Evolutionary conservation across 2,888 invertebrate genomes (phyloP).

Genomic region (Sphecodes monilicornis): DNA sequence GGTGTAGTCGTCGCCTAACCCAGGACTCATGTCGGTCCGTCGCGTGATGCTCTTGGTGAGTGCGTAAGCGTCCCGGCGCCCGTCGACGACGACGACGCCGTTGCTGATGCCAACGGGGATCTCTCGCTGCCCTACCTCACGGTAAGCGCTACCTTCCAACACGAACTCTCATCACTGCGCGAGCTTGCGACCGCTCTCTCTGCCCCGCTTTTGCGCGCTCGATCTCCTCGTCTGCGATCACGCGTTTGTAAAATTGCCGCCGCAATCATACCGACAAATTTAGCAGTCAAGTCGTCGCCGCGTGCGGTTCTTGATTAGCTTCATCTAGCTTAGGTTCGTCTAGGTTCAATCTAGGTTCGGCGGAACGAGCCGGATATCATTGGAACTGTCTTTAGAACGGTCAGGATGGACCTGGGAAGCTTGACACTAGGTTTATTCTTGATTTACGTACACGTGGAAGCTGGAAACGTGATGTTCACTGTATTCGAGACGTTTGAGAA

Average conservation of each 20-base stretch:
- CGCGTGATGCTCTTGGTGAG: conserved; percentile 54
- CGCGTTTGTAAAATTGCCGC: conserved; percentile 1
- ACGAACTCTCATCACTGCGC: conserved; percentile 15
- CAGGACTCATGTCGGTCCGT: conserved; percentile 27
- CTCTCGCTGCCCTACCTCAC: conserved; percentile 29
- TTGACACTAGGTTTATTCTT: neutral
- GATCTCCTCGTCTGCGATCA: neutral
- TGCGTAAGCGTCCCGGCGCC: conserved; percentile 53
- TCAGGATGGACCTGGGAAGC: neutral
- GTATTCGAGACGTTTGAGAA: neutral
- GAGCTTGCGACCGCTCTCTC: neutral
- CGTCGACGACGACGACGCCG: conserved; percentile 26
- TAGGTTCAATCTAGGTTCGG: neutral
- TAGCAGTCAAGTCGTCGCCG: too few species aligned
- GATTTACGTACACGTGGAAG: neutral
- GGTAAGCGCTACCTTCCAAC: conserved; percentile 57
- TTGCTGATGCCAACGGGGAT: conserved; percentile 31
- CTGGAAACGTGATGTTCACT: neutral
- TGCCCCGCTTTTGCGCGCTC: conserved; percentile 7
- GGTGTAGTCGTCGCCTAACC: conserved; percentile 28
- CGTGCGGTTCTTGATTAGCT: neutral
- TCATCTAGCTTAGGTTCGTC: neutral
- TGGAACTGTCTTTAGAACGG: neutral
- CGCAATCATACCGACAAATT: neutral
- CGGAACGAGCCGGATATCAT: neutral